Evolutionary conservation across 2,797 vertebrate genomes (phyloP), one percentile per base, ranked within the genome.

Genomic region (Microchirus variegatus): DNA sequence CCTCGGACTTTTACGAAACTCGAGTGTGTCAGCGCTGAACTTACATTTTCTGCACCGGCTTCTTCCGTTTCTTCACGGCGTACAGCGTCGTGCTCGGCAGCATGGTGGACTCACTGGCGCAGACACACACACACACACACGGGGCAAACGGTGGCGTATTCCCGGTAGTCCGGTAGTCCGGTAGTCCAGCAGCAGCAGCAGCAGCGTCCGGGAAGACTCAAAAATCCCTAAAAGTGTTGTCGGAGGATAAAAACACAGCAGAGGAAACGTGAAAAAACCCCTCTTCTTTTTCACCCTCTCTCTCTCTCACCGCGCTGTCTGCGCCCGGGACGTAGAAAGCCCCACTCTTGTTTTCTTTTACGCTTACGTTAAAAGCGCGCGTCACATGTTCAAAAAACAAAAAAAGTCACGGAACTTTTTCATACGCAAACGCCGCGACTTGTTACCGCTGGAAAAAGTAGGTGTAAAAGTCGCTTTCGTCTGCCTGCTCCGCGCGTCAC

Each of bases 31-130:
- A 2, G 41, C 11, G 22, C 3, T 41, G 18, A 5, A 90, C 92
- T 93, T 74, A 94, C 93, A 91, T 87, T 91, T 94, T 94, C 88
- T 93, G 92, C 16, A 93, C 90, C 51, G 93, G 93, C 87, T 93
- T 94, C 91, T 94, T 94, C 74, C 93, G 88, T 83, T 93, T 94
- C 87, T 93, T 94, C 18, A 63, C 87, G 0, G 93, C 93, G 71
- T 94, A 94, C 2, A 86, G 86, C 47, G 90, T 82, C n/a, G 86
- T 79, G 74, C 81, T 90, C 31, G 74, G 38, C 77, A 88, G 67
- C 91, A 93, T 93, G 64, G 13, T 83, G 68, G 43, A 31, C 4
- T 10, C 37, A n/a, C n/a, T n/a, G n/a, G n/a, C n/a, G n/a, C n/a
- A n/a, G n/a, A n/a, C n/a, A n/a, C n/a, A n/a, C 53, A 0, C 42